These are phyloP conservation scores for Hypolimnas misippus DNA, from an alignment of 2,888 invertebrate species.

Conservation along the genomic window DNA sequence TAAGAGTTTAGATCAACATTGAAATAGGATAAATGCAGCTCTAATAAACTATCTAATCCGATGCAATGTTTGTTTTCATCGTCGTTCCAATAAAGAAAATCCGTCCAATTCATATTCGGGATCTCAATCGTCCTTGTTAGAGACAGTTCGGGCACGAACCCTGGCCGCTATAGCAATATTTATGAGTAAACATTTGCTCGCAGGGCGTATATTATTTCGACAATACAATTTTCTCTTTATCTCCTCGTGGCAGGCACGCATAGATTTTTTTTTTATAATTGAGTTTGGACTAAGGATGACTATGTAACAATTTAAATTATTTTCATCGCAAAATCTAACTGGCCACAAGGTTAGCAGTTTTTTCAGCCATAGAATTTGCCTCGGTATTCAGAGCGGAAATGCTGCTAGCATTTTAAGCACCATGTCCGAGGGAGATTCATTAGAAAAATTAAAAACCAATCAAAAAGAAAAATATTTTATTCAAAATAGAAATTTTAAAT, in stretches of 20 bases:
- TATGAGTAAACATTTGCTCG: not conserved
- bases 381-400: too few relatives aligned
- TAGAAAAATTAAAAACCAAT: too few relatives aligned
- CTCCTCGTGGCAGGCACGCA: not conserved
- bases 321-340: too few relatives aligned
- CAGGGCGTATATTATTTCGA: not conserved
- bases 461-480: too few relatives aligned
- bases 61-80: not conserved
- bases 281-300: not conserved
- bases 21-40: not conserved
- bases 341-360: too few relatives aligned
- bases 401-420: too few relatives aligned
- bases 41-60: not conserved
- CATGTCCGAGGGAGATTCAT: too few relatives aligned
- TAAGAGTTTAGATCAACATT: not conserved
- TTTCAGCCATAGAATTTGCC: too few relatives aligned
- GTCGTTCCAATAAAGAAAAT: not conserved
- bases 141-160: not conserved
- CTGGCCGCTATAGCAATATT: not conserved
- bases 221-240: slow-evolving; percentile 3
- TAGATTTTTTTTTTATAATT: not conserved
- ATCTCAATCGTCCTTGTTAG: not conserved
- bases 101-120: not conserved
- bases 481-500: too few relatives aligned
- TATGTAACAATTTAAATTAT: too few relatives aligned